Evolutionary conservation across 2,888 invertebrate species (phyloP).

Genomic region (Lordiphosa andalusiaca): DNA sequence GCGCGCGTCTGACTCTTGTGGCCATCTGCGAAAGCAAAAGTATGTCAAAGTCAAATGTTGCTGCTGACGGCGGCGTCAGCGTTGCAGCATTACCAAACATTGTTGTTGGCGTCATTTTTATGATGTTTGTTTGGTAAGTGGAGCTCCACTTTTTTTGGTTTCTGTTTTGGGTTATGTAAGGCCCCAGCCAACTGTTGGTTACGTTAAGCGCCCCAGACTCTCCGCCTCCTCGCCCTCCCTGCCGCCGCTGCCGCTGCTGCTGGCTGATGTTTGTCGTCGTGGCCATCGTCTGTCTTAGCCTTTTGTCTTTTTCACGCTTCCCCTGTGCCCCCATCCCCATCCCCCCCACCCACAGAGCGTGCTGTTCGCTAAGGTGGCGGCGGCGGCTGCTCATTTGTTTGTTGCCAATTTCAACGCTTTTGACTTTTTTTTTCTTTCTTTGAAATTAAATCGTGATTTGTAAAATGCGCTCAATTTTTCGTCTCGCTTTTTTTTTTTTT

Average conservation of each 20-base stretch:
- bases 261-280: constrained; percentile 35
- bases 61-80: constrained; percentile 29
- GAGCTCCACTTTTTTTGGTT: constrained; percentile 43
- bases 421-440: constrained; percentile 41
- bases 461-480: constrained; percentile 70
- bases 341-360: no score
- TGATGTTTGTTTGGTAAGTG: constrained; percentile 73
- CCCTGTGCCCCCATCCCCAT: background rate
- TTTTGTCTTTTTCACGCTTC: constrained; percentile 69
- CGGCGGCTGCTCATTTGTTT: constrained; percentile 63
- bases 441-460: constrained; percentile 77
- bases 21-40: constrained; percentile 62
- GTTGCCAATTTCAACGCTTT: constrained; percentile 74
- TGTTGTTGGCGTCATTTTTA: constrained; percentile 52
- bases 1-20: constrained; percentile 7
- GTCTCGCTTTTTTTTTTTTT: constrained; percentile 49
- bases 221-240: no score
- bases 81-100: constrained; percentile 56
- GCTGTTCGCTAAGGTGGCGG: background rate
- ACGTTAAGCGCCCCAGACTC: constrained; percentile 33
- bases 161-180: constrained; percentile 29
- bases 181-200: constrained; percentile 41
- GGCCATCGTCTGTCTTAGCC: constrained; percentile 37
- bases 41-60: constrained; percentile 78
- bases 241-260: constrained; percentile 3